These are phyloP conservation scores for Barnardius zonarius DNA, from an alignment of 2,113 vertebrate genomes.

Conservation along the genomic window DNA sequence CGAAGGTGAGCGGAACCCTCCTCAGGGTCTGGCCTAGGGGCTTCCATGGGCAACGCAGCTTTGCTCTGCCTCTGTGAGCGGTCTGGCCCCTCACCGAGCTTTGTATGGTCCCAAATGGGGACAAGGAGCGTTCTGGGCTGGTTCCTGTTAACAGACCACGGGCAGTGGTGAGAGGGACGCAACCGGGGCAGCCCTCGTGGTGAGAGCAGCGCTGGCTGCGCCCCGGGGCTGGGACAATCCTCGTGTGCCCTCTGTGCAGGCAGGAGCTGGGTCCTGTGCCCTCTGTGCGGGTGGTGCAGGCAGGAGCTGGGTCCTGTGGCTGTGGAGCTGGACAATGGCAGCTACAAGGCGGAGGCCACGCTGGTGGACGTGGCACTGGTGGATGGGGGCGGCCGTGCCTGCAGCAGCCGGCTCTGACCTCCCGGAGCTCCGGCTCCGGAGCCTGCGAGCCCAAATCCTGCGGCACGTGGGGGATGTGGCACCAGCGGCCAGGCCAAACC, in stretches of 20 bases:
- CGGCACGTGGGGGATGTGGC: background rate
- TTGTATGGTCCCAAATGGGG: rapidly evolving
- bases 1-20: conserved; percentile 56
- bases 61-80: background rate
- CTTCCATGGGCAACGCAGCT: rapidly evolving
- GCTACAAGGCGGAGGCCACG: conserved; percentile 46
- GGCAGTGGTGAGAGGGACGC: rapidly evolving
- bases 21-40: rapidly evolving
- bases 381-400: conserved; percentile 43
- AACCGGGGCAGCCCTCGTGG: rapidly evolving
- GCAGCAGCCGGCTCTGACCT: background rate
- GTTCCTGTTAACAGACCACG: background rate
- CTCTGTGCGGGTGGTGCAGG: background rate
- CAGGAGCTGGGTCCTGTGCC: conserved; percentile 54
- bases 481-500: background rate
- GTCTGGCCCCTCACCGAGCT: background rate
- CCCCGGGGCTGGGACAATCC: rapidly evolving
- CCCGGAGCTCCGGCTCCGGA: background rate
- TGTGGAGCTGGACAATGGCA: conserved; percentile 45
- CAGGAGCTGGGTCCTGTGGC: conserved; percentile 79
- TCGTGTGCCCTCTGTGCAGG: conserved; percentile 39
- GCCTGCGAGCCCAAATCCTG: background rate
- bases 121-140: rapidly evolving
- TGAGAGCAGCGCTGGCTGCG: background rate
- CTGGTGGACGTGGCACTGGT: conserved; percentile 71